phyloP scores from a whole-genome alignment of 1,140 invertebrate genomes.

The Solenopsis fugax region DNA sequence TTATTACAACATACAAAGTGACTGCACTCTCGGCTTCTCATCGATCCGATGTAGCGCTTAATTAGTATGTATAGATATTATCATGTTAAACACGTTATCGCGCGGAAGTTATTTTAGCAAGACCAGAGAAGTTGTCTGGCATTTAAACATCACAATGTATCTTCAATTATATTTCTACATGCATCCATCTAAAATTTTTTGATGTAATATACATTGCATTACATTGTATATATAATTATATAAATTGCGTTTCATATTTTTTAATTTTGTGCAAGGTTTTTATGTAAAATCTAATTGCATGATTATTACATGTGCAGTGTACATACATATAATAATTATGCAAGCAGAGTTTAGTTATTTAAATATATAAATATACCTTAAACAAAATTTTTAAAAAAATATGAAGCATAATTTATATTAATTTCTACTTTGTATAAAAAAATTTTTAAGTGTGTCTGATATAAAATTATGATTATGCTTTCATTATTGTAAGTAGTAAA shows the following conservation, averaged over 20 bases:
- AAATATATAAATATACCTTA: neutral
- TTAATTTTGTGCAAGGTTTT: neutral
- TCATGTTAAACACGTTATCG: conserved; percentile 28
- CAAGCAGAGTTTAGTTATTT: neutral
- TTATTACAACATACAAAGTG: conserved; percentile 17
- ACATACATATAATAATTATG: neutral
- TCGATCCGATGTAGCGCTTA: conserved; percentile 45
- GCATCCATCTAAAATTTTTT: neutral
- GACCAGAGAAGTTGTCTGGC: neutral
- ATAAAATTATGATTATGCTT: conserved; percentile 8
- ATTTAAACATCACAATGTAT: conserved; percentile 29
- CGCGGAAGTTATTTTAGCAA: conserved; percentile 24
- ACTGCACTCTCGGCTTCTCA: neutral
- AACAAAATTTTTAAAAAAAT: neutral
- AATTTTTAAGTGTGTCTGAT: neutral
- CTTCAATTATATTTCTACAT: neutral
- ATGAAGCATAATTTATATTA: neutral
- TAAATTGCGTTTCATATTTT: neutral
- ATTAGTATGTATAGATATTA: conserved; percentile 41
- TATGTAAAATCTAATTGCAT: neutral
- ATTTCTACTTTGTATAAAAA: neutral
- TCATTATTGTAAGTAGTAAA: conserved; percentile 4
- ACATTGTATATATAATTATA: neutral
- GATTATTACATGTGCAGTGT: neutral
- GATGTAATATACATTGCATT: neutral